Evolutionary conservation across 2,797 vertebrate genomes (phyloP).

Genomic region (Ctenopoma kingsleyae): DNA sequence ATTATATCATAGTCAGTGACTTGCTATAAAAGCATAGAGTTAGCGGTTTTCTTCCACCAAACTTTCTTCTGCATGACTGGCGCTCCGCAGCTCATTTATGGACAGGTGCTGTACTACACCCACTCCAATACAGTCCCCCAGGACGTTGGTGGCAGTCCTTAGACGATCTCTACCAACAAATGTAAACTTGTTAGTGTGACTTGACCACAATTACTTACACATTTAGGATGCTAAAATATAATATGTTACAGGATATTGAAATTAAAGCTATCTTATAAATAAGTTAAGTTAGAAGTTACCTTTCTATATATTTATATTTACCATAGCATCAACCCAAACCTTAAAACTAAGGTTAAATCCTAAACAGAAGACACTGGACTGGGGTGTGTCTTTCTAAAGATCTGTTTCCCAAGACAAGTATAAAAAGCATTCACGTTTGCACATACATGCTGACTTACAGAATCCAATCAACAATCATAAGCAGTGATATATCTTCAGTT

Average conservation of each 20-base stretch:
- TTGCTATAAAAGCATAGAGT: not conserved
- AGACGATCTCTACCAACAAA: conserved; percentile 80
- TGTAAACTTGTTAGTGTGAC: not conserved
- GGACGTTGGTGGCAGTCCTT: conserved; percentile 87
- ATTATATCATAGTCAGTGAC: not conserved
- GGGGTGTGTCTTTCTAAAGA: too few relatives aligned
- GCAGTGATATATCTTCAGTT: conserved; percentile 50
- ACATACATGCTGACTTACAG: conserved; percentile 38
- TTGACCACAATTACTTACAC: not conserved
- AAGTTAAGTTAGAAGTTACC: too few relatives aligned
- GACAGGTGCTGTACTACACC: conserved; percentile 61
- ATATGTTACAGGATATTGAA: too few relatives aligned
- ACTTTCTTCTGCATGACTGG: not conserved
- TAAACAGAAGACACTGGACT: too few relatives aligned
- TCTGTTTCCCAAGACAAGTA: too few relatives aligned
- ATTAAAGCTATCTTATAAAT: too few relatives aligned
- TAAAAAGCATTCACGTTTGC: too few relatives aligned
- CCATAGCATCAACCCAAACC: too few relatives aligned
- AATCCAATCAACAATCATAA: conserved; percentile 55
- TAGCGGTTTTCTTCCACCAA: not conserved
- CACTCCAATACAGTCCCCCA: conserved; percentile 83
- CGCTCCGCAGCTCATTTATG: conserved; percentile 31
- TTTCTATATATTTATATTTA: too few relatives aligned
- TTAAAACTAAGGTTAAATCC: too few relatives aligned
- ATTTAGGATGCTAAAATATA: too few relatives aligned